These are phyloP conservation scores for Apamea crenata DNA, from an alignment of 2,888 invertebrate species.

Conservation along the genomic window DNA sequence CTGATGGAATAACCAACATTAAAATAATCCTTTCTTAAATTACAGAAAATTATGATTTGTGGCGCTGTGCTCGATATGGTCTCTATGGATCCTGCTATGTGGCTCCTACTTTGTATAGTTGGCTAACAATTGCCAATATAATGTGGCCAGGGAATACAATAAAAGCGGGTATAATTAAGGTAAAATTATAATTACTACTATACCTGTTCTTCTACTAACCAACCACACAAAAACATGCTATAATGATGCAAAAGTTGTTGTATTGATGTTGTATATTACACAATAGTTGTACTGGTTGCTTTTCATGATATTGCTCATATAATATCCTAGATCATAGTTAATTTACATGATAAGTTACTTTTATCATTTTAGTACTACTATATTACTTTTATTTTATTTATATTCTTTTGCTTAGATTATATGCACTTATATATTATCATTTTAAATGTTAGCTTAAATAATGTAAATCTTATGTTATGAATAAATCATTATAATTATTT, in stretches of 20 bases:
- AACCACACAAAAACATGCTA: background rate
- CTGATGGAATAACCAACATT: background rate
- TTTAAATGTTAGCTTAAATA: too few species aligned
- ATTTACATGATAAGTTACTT: background rate
- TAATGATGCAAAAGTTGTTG: constrained; percentile 20
- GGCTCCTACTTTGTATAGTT: constrained; percentile 95
- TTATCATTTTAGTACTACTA: background rate
- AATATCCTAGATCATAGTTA: background rate
- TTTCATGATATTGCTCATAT: background rate
- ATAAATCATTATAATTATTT: background rate
- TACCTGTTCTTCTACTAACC: background rate
- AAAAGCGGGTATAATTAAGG: constrained; percentile 93
- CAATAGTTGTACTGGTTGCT: constrained; percentile 1
- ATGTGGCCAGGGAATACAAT: constrained; percentile 94
- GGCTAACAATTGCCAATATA: constrained; percentile 94
- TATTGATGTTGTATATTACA: constrained; percentile 4
- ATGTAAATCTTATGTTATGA: too few species aligned
- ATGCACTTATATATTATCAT: too few species aligned
- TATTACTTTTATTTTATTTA: too few species aligned
- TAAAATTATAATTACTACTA: constrained; percentile 67
- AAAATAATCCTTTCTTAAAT: background rate
- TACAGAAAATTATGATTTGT: constrained; percentile 91
- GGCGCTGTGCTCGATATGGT: constrained; percentile 93
- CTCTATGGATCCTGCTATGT: constrained; percentile 95
- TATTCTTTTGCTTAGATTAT: too few species aligned